A percentile compares a stretch with the other conserved stretches of the same genome.
phyloP scores from a whole-genome alignment of 2,888 invertebrate genomes.

The Drosophila tanythrix region DNA sequence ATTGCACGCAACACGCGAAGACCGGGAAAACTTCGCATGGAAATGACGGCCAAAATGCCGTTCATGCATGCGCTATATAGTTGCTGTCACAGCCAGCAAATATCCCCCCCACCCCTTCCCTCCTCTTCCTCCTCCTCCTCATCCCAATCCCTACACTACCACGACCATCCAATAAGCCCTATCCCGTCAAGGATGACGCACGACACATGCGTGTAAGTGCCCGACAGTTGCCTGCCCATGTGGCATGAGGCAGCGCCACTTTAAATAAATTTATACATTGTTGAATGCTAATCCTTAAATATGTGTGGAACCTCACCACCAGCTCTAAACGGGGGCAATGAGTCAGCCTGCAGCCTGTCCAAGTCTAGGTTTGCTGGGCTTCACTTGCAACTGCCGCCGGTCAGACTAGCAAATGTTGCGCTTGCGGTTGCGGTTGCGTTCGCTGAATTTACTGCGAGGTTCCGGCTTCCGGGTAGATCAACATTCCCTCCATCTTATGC shows the following conservation, averaged over 20 bases:
- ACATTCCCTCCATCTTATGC: not conserved
- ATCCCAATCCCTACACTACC: constrained; percentile 1
- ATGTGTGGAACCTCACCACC: not conserved
- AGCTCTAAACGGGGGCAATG: constrained; percentile 20
- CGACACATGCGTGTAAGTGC: constrained; percentile 70
- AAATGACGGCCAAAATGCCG: constrained; percentile 73
- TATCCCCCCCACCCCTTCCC: not conserved
- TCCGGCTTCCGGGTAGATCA: not conserved
- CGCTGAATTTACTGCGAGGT: not conserved
- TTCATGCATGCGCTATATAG: constrained; percentile 68
- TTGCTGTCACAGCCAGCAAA: constrained; percentile 59
- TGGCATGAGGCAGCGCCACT: constrained; percentile 43
- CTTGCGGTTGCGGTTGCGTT: constrained; percentile 61
- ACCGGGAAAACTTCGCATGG: constrained; percentile 61
- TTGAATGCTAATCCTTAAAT: constrained; percentile 70
- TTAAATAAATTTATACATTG: constrained; percentile 66
- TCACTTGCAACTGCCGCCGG: constrained; percentile 17
- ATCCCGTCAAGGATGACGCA: constrained; percentile 18
- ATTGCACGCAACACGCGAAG: constrained; percentile 79
- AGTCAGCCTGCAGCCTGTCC: constrained; percentile 37
- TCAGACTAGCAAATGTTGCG: constrained; percentile 38
- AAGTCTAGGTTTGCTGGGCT: constrained; percentile 12
- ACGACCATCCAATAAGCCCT: not conserved
- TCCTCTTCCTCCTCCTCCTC: no score
- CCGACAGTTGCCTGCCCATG: constrained; percentile 20